Conservation (phyloP, 1,140 invertebrate genomes). For the Drosophila repleta region DNA sequence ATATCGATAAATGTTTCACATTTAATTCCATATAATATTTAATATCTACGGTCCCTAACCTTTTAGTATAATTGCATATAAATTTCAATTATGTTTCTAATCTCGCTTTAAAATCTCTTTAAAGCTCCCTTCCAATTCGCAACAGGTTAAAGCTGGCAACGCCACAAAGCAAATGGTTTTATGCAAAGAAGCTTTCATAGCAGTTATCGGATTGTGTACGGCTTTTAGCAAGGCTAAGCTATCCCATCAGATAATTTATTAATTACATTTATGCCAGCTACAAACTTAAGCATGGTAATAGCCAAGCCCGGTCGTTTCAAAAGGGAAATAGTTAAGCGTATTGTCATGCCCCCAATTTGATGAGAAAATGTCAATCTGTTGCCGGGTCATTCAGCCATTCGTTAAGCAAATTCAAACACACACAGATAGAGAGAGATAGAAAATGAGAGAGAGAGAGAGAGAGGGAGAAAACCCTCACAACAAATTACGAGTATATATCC, state of each 20-base stretch:
- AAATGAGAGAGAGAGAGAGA: background rate
- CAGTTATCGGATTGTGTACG: slow-evolving; percentile 3
- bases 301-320: slow-evolving; percentile 8
- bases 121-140: too few species aligned
- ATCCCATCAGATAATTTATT: slow-evolving; percentile 19
- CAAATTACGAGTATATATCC: slow-evolving; percentile 63
- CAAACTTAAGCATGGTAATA: slow-evolving; percentile 3
- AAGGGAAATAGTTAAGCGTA: slow-evolving; percentile 34
- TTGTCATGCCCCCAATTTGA: slow-evolving; percentile 34
- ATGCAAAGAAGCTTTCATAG: background rate
- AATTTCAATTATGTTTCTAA: too few species aligned
- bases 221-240: background rate
- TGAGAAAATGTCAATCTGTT: slow-evolving; percentile 76
- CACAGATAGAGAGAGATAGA: slow-evolving; percentile 16
- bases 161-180: background rate
- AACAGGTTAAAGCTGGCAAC: background rate
- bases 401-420: slow-evolving; percentile 9
- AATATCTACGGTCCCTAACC: too few species aligned
- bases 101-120: too few species aligned
- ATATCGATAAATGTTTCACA: too few species aligned
- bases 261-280: slow-evolving; percentile 13
- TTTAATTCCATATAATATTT: too few species aligned
- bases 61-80: too few species aligned
- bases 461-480: slow-evolving; percentile 32
- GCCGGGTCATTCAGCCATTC: slow-evolving; percentile 38